Base-by-base conservation (phyloP, 2,888 invertebrate species). In the Callosobruchus maculatus region DNA sequence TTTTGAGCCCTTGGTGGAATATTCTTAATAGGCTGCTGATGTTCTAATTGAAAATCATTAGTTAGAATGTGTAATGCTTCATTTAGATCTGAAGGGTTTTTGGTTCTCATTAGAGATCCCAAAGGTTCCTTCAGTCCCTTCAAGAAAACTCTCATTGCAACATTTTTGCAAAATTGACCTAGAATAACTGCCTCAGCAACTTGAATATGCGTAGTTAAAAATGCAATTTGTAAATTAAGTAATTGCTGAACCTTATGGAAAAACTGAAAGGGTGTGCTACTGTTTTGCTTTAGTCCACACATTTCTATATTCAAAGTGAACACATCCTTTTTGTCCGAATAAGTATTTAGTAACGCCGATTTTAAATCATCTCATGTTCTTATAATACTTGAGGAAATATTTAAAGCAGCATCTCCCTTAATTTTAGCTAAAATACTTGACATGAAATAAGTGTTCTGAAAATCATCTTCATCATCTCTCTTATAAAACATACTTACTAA, bases 301-400 rank as follows among this genome's bases (percentile, higher is more conserved):
- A 78, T 73, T 74, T 78, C 78, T 22, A 76, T 73, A 67, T 67
- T 70, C 21, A 78, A 69, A 18, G 74, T 78, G 68, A 70, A 76
- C 67, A 72, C 67, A 73, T 78, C 75, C 13, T 75, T 21, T 77
- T 76, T 74, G 71, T 75, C 76, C 21, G 74, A 78, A n/a, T n/a
- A n/a, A 31, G 72, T 73, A 70, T 75, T 77, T 31, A 75, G 20
- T 30, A 78, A 22, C 5, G 77, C 76, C 0, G 4, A 31, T 74
- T 76, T 78, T 69, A 77, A 71, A 72, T 77, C 77, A n/a, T 9
- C 22, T 21, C 68, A 68, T 18, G 7, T 73, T 21, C 74, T 73
- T 49, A 22, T 69, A 73, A 70, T 70, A 69, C 66, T 71, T 0
- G 72, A 73, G 21, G 20, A n/a, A 70, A 76, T 78, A 22, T 77